phyloP scores from a whole-genome alignment of 1,140 invertebrate species.

The Zaprionus nigranus region DNA sequence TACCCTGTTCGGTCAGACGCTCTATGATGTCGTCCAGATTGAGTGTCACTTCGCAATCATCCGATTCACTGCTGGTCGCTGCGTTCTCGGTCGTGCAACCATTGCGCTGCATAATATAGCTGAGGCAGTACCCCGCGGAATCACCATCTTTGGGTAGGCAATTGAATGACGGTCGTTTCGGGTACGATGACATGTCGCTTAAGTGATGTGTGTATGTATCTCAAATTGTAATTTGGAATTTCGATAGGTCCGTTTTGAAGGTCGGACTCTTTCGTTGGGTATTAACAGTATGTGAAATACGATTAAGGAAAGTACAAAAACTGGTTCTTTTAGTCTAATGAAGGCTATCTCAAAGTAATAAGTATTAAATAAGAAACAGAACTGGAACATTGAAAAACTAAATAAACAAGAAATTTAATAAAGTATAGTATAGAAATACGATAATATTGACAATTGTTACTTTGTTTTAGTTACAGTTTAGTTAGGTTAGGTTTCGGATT shows the following conservation, averaged over 20 bases:
- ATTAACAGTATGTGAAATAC: neutral
- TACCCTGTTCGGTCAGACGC: conserved; percentile 18
- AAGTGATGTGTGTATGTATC: neutral
- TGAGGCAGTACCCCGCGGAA: conserved; percentile 21
- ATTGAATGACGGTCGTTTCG: neutral
- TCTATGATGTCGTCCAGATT: conserved; percentile 51
- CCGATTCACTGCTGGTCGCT: neutral
- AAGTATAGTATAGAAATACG: too few relatives aligned
- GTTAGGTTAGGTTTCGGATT: neutral
- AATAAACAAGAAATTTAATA: neutral
- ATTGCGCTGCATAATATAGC: neutral
- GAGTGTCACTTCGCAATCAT: neutral
- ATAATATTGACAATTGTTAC: neutral
- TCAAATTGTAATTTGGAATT: conserved; percentile 39
- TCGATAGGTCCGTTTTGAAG: conserved; percentile 18
- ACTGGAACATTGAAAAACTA: neutral
- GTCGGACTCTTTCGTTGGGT: neutral
- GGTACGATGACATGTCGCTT: conserved; percentile 1
- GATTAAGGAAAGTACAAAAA: neutral
- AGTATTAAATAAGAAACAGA: neutral
- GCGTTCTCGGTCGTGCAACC: neutral
- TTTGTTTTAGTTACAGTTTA: too few relatives aligned
- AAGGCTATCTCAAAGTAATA: neutral
- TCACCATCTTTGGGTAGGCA: neutral
- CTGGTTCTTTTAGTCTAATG: neutral